These are phyloP conservation scores for Mantis religiosa DNA, from an alignment of 2,888 invertebrate genomes.

Conservation along the genomic window DNA sequence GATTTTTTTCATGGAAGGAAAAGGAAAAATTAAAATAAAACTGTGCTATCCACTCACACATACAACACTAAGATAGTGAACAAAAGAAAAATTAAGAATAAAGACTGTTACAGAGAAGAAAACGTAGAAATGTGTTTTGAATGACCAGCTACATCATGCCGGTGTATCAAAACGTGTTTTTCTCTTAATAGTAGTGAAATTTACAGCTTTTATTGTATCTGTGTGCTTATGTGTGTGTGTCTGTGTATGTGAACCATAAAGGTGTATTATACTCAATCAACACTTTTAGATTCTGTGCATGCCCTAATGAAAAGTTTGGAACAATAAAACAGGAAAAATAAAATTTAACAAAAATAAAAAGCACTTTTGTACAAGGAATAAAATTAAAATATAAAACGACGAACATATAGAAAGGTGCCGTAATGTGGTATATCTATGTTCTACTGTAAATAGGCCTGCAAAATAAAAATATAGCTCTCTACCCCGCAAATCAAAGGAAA, in stretches of 20 bases:
- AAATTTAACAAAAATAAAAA: background rate
- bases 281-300: slow-evolving; percentile 41
- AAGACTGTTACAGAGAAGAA: background rate
- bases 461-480: slow-evolving; percentile 50
- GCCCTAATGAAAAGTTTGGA: slow-evolving; percentile 22
- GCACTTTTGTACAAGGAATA: background rate
- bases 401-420: background rate
- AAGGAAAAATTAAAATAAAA: background rate
- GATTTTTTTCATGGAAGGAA: background rate
- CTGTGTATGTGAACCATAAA: slow-evolving; percentile 17
- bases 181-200: background rate
- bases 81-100: background rate
- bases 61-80: background rate
- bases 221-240: background rate
- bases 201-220: background rate
- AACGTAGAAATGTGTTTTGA: background rate
- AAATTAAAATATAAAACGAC: background rate
- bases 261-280: slow-evolving; percentile 34
- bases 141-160: background rate
- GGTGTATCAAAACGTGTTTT: background rate
- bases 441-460: slow-evolving; percentile 32
- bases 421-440: background rate
- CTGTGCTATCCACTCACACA: background rate
- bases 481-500: slow-evolving; percentile 53
- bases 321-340: slow-evolving; percentile 14